A percentile compares a stretch with the other conserved stretches of the same genome.
phyloP scores from a whole-genome alignment of 2,888 invertebrate species.

The Phyllotreta striolata region DNA sequence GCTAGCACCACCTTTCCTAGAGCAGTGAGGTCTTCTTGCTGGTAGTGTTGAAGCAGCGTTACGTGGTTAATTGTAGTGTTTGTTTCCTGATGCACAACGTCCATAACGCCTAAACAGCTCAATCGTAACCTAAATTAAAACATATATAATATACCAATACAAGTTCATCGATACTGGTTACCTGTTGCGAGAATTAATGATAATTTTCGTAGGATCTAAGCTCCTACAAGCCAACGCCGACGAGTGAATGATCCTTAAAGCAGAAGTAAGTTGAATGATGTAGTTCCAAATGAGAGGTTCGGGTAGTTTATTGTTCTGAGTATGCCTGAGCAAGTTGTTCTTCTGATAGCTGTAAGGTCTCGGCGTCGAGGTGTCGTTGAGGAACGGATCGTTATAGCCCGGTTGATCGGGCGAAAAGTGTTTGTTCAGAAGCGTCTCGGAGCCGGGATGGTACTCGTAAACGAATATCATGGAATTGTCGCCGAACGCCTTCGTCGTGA shows the following conservation, averaged over 20 bases:
- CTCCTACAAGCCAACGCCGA: conserved; percentile 78
- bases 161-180: conserved; percentile 47
- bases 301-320: conserved; percentile 75
- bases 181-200: conserved; percentile 62
- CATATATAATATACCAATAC: neutral
- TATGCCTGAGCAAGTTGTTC: conserved; percentile 80
- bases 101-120: conserved; percentile 82
- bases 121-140: conserved; percentile 70
- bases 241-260: conserved; percentile 88
- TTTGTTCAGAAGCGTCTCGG: conserved; percentile 85
- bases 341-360: conserved; percentile 84
- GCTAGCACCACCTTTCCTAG: conserved; percentile 91
- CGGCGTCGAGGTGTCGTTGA: conserved; percentile 81
- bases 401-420: conserved; percentile 76
- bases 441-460: conserved; percentile 93
- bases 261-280: conserved; percentile 94
- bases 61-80: conserved; percentile 68
- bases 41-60: conserved; percentile 74
- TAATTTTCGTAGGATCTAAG: conserved; percentile 92
- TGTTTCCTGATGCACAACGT: conserved; percentile 80
- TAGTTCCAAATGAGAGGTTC: conserved; percentile 95
- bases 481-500: conserved; percentile 94
- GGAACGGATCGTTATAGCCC: conserved; percentile 80
- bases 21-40: conserved; percentile 90
- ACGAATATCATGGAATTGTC: conserved; percentile 96